Conservation (phyloP, 2,113 vertebrate species). For the Heterochromis multidens region DNA sequence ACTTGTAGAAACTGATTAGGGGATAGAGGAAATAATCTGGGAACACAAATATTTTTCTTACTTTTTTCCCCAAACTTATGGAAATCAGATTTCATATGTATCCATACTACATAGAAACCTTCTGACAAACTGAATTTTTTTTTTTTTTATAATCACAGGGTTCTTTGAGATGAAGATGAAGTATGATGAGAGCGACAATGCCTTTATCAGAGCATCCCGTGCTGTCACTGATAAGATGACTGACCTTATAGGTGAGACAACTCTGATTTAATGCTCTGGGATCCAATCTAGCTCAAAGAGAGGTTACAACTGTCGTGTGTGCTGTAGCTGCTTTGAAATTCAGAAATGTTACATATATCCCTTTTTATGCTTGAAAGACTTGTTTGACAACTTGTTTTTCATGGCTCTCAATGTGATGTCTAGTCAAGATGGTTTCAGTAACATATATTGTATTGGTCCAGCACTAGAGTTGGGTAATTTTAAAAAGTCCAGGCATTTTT, state of each 20-base stretch:
- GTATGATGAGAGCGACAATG: slow-evolving; percentile 94
- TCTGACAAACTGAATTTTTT: neutral
- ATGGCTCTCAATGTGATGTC: rapidly evolving
- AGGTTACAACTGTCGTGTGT: neutral
- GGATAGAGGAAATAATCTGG: neutral
- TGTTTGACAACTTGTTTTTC: rapidly evolving
- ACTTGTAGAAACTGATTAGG: neutral
- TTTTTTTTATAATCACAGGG: slow-evolving; percentile 67
- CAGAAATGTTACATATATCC: neutral
- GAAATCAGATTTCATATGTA: neutral
- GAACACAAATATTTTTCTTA: neutral
- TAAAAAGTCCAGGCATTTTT: neutral
- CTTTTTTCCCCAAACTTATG: neutral
- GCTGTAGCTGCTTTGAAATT: neutral
- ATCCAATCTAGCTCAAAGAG: neutral
- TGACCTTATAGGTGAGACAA: slow-evolving; percentile 82
- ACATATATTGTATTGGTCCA: neutral
- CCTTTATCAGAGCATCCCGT: slow-evolving; percentile 87
- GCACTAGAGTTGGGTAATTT: neutral
- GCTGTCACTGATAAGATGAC: slow-evolving; percentile 92
- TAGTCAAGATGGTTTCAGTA: neutral
- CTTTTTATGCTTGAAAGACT: neutral
- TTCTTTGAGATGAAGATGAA: slow-evolving; percentile 99
- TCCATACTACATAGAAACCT: neutral
- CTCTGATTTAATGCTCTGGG: neutral